Conservation (phyloP, 2,888 invertebrate genomes). For the Seladonia tumulorum region DNA sequence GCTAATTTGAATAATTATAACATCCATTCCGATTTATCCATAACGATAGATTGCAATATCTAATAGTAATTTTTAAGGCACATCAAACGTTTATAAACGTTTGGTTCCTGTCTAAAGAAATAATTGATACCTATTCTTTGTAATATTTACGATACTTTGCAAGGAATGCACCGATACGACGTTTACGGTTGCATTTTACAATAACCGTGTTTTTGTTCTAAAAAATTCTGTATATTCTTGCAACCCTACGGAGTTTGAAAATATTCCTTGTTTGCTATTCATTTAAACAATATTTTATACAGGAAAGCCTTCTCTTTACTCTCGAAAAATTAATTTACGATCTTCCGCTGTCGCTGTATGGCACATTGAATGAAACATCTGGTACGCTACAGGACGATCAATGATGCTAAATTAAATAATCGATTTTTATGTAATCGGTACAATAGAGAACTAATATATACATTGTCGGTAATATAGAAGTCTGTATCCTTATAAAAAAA, state of each 20-base stretch:
- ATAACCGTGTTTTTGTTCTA: background rate
- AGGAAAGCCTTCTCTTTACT: background rate
- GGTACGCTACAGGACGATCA: background rate
- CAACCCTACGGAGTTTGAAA: background rate
- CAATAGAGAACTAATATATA: background rate
- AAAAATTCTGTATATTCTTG: background rate
- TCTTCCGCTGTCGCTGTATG: background rate
- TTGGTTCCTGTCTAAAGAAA: background rate
- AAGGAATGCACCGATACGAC: background rate
- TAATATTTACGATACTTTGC: background rate
- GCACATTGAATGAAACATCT: background rate
- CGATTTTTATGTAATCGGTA: background rate
- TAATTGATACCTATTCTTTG: background rate
- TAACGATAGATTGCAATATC: background rate
- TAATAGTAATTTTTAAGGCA: background rate
- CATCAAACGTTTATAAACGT: background rate
- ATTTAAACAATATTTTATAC: background rate
- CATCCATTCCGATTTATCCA: background rate
- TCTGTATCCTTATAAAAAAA: background rate
- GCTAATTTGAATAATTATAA: slow-evolving; percentile 6
- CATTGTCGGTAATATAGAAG: background rate
- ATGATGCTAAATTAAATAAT: slow-evolving; percentile 1
- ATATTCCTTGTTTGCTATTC: background rate
- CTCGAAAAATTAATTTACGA: background rate
- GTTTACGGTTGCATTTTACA: background rate